These are phyloP conservation scores for Cerceris ruficornis DNA, from an alignment of 2,888 invertebrate genomes.

Conservation along the genomic window DNA sequence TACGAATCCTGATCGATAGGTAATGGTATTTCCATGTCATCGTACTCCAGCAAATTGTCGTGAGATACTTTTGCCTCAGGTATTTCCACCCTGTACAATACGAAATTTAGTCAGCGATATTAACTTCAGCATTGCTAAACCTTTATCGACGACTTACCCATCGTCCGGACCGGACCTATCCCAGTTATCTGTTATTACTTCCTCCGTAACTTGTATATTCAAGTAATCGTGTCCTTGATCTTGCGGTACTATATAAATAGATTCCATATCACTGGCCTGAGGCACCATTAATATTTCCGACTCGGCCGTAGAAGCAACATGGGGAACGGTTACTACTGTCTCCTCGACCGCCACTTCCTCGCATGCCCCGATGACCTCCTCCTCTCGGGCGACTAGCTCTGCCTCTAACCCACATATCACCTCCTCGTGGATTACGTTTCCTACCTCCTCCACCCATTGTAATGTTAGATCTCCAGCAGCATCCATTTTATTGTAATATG, in stretches of 20 bases:
- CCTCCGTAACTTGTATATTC: constrained; percentile 87
- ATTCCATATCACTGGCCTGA: constrained; percentile 80
- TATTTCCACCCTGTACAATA: constrained; percentile 85
- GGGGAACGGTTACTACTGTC: constrained; percentile 73
- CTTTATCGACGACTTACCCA: constrained; percentile 82
- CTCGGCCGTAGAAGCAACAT: constrained; percentile 64
- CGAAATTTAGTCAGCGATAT: constrained; percentile 7
- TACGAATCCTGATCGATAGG: constrained; percentile 92
- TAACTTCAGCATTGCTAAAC: not conserved
- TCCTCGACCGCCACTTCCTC: constrained; percentile 82
- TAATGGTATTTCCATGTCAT: constrained; percentile 89
- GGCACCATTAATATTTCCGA: constrained; percentile 78
- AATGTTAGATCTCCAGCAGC: constrained; percentile 76
- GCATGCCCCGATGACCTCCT: constrained; percentile 81
- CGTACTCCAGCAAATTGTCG: constrained; percentile 83
- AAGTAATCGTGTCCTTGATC: constrained; percentile 81
- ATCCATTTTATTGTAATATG: constrained; percentile 71
- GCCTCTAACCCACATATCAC: constrained; percentile 83
- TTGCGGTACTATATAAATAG: constrained; percentile 82
- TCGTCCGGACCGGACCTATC: constrained; percentile 88
- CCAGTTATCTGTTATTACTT: constrained; percentile 92
- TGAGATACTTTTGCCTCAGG: constrained; percentile 82
- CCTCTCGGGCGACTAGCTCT: constrained; percentile 79
- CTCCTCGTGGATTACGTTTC: constrained; percentile 82
- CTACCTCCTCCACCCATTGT: constrained; percentile 80